These are phyloP conservation scores for Lasiurus borealis DNA, from an alignment of 2,113 vertebrate species.

Conservation along the genomic window DNA sequence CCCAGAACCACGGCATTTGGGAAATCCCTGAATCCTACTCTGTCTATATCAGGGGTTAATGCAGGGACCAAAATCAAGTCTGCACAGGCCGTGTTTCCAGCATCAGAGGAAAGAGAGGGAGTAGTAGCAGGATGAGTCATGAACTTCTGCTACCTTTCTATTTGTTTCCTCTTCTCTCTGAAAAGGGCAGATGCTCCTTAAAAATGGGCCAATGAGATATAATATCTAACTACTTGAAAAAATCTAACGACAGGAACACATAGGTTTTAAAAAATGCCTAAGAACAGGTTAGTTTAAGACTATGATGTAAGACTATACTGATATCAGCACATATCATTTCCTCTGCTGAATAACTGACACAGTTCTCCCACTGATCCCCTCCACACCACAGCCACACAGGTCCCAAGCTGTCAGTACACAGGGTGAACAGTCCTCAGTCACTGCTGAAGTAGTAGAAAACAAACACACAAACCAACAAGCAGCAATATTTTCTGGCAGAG, in stretches of 20 bases:
- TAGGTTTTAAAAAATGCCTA: not conserved
- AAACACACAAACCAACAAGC: not conserved
- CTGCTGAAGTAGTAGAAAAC: not conserved
- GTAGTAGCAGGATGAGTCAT: not conserved
- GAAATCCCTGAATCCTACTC: not conserved
- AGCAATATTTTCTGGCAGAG: not conserved
- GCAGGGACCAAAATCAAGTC: not conserved
- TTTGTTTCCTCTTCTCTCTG: too few species aligned
- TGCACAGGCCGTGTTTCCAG: too few species aligned
- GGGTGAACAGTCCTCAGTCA: too few species aligned
- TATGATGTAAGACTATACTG: not conserved
- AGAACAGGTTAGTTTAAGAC: not conserved
- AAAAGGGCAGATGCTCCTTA: not conserved
- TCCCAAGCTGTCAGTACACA: not conserved
- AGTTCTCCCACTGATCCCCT: too few species aligned
- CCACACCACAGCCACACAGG: not conserved
- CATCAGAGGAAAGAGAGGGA: too few species aligned
- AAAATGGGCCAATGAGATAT: not conserved
- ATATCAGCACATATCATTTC: too few species aligned
- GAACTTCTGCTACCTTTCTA: not conserved
- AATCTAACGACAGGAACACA: too few species aligned
- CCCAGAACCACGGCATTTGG: rapidly evolving
- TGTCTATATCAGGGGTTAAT: rapidly evolving
- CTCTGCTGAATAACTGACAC: rapidly evolving
- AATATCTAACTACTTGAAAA: not conserved